These are phyloP conservation scores for Calephelis perditalis DNA, from an alignment of 2,888 invertebrate species.

Conservation along the genomic window DNA sequence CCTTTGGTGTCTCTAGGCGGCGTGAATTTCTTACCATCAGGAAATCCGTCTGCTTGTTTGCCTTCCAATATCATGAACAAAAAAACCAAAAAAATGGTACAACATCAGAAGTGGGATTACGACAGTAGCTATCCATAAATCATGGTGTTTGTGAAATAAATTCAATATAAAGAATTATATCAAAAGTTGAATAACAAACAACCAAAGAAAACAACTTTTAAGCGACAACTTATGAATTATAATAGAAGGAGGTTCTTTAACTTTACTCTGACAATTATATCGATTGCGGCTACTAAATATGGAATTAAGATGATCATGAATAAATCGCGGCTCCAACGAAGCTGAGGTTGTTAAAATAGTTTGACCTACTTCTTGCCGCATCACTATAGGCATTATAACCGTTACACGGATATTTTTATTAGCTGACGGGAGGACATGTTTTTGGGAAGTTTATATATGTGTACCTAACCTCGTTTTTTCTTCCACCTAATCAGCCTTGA, in stretches of 20 bases:
- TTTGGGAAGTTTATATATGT: too few species aligned
- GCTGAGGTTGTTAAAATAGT: slow-evolving; percentile 43
- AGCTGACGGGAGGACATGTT: not conserved
- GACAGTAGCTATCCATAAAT: too few species aligned
- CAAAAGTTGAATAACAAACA: not conserved
- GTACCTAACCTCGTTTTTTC: not conserved
- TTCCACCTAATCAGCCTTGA: too few species aligned
- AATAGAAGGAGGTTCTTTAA: not conserved
- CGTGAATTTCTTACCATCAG: too few species aligned
- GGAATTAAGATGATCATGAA: slow-evolving; percentile 29
- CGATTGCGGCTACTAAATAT: slow-evolving; percentile 20
- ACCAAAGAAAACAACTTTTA: not conserved
- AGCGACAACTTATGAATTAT: not conserved
- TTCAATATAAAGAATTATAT: too few species aligned
- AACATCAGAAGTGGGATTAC: too few species aligned
- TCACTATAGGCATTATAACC: slow-evolving; percentile 30
- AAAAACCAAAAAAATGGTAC: too few species aligned
- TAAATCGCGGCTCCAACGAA: slow-evolving; percentile 38
- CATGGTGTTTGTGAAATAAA: too few species aligned
- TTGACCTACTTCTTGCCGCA: slow-evolving; percentile 51
- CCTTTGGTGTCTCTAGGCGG: too few species aligned
- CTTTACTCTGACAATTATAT: slow-evolving; percentile 2
- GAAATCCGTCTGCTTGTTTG: too few species aligned
- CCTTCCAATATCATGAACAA: too few species aligned
- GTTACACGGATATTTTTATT: not conserved